Evolutionary conservation across 2,888 invertebrate genomes (phyloP).

Genomic region (Melanotus villosus): DNA sequence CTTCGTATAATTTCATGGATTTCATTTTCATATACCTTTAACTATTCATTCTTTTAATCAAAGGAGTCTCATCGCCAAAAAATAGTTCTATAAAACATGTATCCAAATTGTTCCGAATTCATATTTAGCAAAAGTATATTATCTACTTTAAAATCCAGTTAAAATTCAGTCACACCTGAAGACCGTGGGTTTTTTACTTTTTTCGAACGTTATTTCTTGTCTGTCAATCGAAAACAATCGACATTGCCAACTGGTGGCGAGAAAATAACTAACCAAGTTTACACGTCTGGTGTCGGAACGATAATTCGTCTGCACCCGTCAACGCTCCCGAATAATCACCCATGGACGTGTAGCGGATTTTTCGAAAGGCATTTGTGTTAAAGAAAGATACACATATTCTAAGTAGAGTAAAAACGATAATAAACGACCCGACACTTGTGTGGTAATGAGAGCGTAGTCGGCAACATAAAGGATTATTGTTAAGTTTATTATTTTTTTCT

Average conservation of each 20-base stretch:
- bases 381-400: slow-evolving; percentile 29
- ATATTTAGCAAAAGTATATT: too few relatives aligned
- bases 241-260: slow-evolving; percentile 61
- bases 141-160: background rate
- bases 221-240: slow-evolving; percentile 64
- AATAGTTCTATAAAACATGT: too few relatives aligned
- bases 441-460: slow-evolving; percentile 54
- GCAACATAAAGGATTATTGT: slow-evolving; percentile 52
- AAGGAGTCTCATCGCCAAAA: too few relatives aligned
- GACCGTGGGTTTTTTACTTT: slow-evolving; percentile 52
- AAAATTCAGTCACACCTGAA: slow-evolving; percentile 1
- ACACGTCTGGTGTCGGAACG: slow-evolving; percentile 66
- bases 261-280: slow-evolving; percentile 68
- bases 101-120: too few relatives aligned
- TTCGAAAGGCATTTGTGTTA: slow-evolving; percentile 27
- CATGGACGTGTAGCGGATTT: slow-evolving; percentile 26
- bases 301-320: slow-evolving; percentile 64
- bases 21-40: too few relatives aligned
- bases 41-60: too few relatives aligned
- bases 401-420: slow-evolving; percentile 47
- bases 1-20: too few relatives aligned
- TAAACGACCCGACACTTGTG: slow-evolving; percentile 53
- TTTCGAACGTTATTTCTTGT: slow-evolving; percentile 58
- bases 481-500: slow-evolving; percentile 48
- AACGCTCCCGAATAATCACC: slow-evolving; percentile 42